These are phyloP conservation scores for Drosophila sordidula DNA, from an alignment of 2,888 invertebrate species.

Conservation along the genomic window DNA sequence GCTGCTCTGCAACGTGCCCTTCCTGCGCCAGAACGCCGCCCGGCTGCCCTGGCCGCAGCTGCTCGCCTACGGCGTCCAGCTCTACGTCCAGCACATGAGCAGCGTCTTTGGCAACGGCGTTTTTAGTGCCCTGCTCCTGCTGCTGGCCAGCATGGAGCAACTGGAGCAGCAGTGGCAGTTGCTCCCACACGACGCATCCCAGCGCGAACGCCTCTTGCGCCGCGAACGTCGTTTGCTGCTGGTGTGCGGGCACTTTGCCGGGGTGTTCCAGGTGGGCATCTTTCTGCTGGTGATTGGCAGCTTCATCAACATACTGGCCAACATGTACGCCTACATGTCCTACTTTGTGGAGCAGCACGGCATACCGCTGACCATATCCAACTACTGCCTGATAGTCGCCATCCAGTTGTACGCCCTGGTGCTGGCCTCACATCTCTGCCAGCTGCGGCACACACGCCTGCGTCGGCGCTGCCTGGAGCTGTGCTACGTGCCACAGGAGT, in stretches of 20 bases:
- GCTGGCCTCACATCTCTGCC: conserved; percentile 61
- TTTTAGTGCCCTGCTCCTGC: conserved; percentile 66
- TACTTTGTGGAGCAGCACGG: conserved; percentile 69
- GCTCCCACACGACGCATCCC: neutral
- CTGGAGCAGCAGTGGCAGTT: conserved; percentile 55
- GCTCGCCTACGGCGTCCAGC: conserved; percentile 66
- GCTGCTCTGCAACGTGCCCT: conserved; percentile 75
- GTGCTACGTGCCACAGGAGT: conserved; percentile 45
- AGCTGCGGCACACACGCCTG: conserved; percentile 57
- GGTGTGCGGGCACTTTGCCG: conserved; percentile 43
- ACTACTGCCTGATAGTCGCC: conserved; percentile 63
- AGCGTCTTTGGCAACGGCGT: conserved; percentile 72
- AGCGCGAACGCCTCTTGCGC: conserved; percentile 32
- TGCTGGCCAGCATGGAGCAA: conserved; percentile 63
- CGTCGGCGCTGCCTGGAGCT: conserved; percentile 55
- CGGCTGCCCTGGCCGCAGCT: conserved; percentile 60
- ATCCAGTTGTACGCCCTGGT: conserved; percentile 70
- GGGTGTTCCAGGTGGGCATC: conserved; percentile 71
- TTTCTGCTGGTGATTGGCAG: conserved; percentile 71
- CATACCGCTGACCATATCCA: conserved; percentile 74
- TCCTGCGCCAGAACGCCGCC: conserved; percentile 55
- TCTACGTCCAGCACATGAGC: conserved; percentile 74
- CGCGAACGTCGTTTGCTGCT: conserved; percentile 53
- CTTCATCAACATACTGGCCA: conserved; percentile 78
- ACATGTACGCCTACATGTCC: conserved; percentile 81